phyloP scores from a whole-genome alignment of 1,140 invertebrate genomes.

The Laupala kohalensis region DNA sequence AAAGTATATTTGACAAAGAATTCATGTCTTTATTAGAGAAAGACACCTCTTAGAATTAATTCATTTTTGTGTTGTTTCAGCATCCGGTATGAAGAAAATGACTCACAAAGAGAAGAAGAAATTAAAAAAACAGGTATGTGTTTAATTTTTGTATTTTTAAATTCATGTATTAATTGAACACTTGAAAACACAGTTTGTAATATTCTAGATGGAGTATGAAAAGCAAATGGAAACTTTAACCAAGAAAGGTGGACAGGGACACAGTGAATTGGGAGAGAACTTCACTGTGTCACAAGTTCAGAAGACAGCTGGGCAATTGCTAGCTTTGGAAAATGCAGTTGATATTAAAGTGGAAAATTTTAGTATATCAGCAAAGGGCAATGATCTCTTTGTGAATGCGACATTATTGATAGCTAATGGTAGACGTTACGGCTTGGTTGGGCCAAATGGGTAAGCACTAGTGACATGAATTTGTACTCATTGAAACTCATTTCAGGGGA shows the following conservation, averaged over 20 bases:
- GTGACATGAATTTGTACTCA: neutral
- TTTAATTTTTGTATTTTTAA: too few relatives aligned
- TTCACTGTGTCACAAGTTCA: slow-evolving; percentile 94
- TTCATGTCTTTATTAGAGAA: neutral
- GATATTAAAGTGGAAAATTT: slow-evolving; percentile 99
- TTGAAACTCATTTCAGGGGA: neutral
- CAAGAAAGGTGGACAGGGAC: slow-evolving; percentile 75
- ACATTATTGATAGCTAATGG: slow-evolving; percentile 86
- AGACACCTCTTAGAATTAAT: neutral
- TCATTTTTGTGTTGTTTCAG: slow-evolving; percentile 17
- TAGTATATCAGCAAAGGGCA: slow-evolving; percentile 92
- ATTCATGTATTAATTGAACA: neutral
- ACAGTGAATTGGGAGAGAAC: slow-evolving; percentile 80
- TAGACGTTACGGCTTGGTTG: slow-evolving; percentile 91
- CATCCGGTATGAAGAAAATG: slow-evolving; percentile 52
- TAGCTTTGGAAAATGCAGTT: slow-evolving; percentile 81
- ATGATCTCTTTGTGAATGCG: slow-evolving; percentile 95
- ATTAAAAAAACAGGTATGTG: slow-evolving; percentile 56
- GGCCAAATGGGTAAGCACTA: slow-evolving; percentile 78
- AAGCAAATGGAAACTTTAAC: slow-evolving; percentile 79
- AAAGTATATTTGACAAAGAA: too few relatives aligned
- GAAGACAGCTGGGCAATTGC: slow-evolving; percentile 68
- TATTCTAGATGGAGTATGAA: slow-evolving; percentile 68
- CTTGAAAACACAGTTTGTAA: neutral
- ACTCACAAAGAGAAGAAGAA: slow-evolving; percentile 94